Evolutionary conservation across 2,888 invertebrate species (phyloP).

Genomic region (Mactromeris polynyma): DNA sequence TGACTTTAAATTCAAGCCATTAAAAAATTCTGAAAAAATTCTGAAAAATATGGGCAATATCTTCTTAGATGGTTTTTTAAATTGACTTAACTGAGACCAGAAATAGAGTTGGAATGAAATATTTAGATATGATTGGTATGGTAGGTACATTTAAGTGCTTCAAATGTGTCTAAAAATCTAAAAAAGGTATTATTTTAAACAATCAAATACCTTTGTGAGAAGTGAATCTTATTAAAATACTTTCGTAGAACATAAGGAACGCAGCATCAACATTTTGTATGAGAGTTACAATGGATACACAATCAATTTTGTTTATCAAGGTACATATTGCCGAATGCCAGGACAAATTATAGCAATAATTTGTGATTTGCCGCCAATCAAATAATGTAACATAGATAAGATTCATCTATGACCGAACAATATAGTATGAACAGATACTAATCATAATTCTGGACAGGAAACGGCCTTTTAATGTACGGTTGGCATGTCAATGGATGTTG

Average conservation of each 20-base stretch:
- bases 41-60: no score
- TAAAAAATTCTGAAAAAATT: no score
- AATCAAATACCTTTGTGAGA: no score
- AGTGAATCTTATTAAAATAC: no score
- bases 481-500: conserved; percentile 66
- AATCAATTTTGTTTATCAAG: neutral
- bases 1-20: no score
- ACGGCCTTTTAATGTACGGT: conserved; percentile 60
- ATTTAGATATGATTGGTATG: no score
- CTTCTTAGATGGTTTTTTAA: no score
- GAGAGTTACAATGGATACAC: neutral
- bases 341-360: conserved; percentile 7
- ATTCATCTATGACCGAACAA: neutral
- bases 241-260: neutral
- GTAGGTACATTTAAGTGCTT: no score
- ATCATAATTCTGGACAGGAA: conserved; percentile 55
- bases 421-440: conserved; percentile 42
- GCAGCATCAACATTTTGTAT: neutral
- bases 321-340: conserved; percentile 8
- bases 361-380: conserved; percentile 21
- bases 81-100: no score
- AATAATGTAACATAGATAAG: conserved; percentile 1
- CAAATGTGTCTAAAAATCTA: no score
- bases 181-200: no score
- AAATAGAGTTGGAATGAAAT: no score